phyloP scores from a whole-genome alignment of 2,888 invertebrate species.

The Muschampia plurimacula region DNA sequence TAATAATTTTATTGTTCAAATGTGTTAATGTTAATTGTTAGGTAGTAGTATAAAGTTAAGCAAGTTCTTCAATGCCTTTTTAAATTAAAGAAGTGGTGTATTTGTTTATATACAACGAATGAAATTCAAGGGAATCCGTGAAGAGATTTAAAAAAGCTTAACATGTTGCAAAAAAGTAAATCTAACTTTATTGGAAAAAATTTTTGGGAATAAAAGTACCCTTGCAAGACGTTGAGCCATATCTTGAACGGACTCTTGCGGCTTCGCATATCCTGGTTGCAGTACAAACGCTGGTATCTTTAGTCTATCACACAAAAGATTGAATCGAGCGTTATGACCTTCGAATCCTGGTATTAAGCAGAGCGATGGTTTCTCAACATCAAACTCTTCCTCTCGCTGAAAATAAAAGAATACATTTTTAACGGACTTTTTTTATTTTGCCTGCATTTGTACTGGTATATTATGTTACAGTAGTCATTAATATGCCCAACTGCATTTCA shows the following conservation, averaged over 20 bases:
- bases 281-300: conserved; percentile 58
- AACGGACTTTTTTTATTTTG: too few species aligned
- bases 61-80: neutral
- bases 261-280: conserved; percentile 57
- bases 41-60: neutral
- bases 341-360: conserved; percentile 62
- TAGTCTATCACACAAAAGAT: conserved; percentile 54
- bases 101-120: too few species aligned
- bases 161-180: too few species aligned
- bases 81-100: too few species aligned
- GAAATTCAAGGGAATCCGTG: too few species aligned
- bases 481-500: too few species aligned
- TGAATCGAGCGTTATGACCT: conserved; percentile 57
- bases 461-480: too few species aligned
- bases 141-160: too few species aligned
- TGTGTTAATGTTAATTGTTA: neutral
- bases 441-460: too few species aligned
- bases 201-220: conserved; percentile 44
- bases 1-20: neutral
- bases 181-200: too few species aligned
- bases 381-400: conserved; percentile 48
- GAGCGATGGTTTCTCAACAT: conserved; percentile 48
- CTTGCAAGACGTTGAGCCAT: conserved; percentile 55
- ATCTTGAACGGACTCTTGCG: conserved; percentile 52
- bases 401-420: conserved; percentile 2